These are phyloP conservation scores for Crotalus viridis DNA, from an alignment of 2,113 vertebrate genomes.

Conservation along the genomic window DNA sequence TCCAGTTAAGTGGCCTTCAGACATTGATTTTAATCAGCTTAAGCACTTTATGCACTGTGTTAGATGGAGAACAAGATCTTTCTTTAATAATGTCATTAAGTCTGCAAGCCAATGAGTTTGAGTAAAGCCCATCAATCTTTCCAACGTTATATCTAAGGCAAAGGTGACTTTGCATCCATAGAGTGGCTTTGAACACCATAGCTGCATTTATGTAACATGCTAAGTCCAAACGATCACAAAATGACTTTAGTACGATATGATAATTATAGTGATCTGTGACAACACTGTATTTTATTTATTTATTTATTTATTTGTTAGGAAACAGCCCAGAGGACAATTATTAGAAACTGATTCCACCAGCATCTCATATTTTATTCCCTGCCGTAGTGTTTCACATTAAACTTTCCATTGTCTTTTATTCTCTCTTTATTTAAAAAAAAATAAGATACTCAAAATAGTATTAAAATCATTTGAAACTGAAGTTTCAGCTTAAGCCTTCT, in stretches of 20 bases:
- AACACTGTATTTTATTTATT: background rate
- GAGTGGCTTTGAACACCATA: background rate
- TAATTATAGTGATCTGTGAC: background rate
- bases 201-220: background rate
- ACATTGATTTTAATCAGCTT: background rate
- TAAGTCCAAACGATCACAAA: background rate
- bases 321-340: background rate
- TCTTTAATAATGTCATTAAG: conserved; percentile 5
- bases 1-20: background rate
- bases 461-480: background rate
- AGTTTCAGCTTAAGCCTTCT: background rate
- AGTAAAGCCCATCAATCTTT: background rate
- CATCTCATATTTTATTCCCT: background rate
- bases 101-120: background rate
- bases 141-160: background rate
- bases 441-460: background rate
- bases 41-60: background rate
- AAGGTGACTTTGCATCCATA: background rate
- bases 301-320: background rate
- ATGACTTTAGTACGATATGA: background rate
- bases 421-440: background rate
- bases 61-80: background rate
- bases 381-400: background rate
- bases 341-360: background rate
- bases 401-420: background rate